A percentile compares a stretch with the other conserved stretches of the same genome.
phyloP scores from a whole-genome alignment of 1,140 invertebrate genomes.

The Tetraneura akinire region DNA sequence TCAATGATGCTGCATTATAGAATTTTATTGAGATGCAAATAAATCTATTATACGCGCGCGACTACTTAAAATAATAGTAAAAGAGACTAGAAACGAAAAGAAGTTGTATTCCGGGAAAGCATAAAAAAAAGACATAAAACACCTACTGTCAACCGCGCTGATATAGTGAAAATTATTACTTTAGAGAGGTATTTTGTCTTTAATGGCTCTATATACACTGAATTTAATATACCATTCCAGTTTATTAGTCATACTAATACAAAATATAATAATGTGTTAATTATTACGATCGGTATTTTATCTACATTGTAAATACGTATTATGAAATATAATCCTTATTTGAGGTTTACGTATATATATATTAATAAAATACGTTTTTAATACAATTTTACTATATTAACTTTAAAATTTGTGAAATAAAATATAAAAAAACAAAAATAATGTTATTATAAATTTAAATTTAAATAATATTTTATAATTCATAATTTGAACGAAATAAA shows the following conservation, averaged over 20 bases:
- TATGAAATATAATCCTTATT: too few relatives aligned
- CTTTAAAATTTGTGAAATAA: too few relatives aligned
- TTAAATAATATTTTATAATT: too few relatives aligned
- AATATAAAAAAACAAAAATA: too few relatives aligned
- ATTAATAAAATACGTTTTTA: too few relatives aligned
- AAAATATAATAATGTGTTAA: not conserved
- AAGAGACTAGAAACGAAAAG: not conserved
- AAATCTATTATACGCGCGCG: not conserved
- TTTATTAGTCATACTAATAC: slow-evolving; percentile 28
- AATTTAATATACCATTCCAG: slow-evolving; percentile 3
- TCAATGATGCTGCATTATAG: too few relatives aligned
- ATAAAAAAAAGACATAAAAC: slow-evolving; percentile 27
- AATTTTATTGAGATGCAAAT: slow-evolving; percentile 2
- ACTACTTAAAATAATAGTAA: slow-evolving; percentile 11
- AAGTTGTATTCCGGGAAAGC: not conserved
- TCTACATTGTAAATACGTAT: too few relatives aligned
- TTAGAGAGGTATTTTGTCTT: not conserved
- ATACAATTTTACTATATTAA: too few relatives aligned
- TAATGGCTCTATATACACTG: not conserved
- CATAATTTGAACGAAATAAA: too few relatives aligned
- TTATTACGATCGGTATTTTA: too few relatives aligned
- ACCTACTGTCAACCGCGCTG: slow-evolving; percentile 14
- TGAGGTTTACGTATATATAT: too few relatives aligned
- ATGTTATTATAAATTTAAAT: too few relatives aligned
- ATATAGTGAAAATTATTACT: slow-evolving; percentile 17